These are phyloP conservation scores for Phengaris alcon DNA, from an alignment of 2,888 invertebrate species.

Conservation along the genomic window DNA sequence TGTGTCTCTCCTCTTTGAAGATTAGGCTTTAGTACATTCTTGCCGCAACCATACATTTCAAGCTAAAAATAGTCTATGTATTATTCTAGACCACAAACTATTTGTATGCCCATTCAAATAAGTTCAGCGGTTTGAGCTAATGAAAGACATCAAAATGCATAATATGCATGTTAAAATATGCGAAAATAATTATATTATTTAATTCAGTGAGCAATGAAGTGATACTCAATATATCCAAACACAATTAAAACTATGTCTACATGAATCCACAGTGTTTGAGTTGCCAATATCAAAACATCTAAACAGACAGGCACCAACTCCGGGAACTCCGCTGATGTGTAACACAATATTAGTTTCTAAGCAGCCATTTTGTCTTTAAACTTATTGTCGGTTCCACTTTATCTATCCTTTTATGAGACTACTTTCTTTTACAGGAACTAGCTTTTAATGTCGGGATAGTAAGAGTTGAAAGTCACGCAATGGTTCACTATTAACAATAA, in stretches of 20 bases:
- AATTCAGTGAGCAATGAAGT: neutral
- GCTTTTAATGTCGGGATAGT: neutral
- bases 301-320: neutral
- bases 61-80: no score
- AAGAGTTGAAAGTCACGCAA: neutral
- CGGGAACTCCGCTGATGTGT: constrained; percentile 21
- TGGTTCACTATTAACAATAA: neutral
- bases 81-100: no score
- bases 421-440: neutral
- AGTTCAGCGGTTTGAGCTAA: no score
- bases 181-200: no score
- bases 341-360: constrained; percentile 24
- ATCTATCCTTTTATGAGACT: neutral
- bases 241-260: no score
- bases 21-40: no score
- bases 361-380: constrained; percentile 19
- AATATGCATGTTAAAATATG: no score
- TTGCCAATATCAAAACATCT: constrained; percentile 11
- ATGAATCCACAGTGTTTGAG: neutral
- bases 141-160: no score
- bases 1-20: no score
- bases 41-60: no score
- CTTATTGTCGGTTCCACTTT: constrained; percentile 19
- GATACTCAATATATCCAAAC: neutral
- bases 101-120: no score